A percentile compares a stretch with the other conserved stretches of the same genome.
phyloP scores from a whole-genome alignment of 2,888 invertebrate species.

The Peribatodes rhomboidaria region DNA sequence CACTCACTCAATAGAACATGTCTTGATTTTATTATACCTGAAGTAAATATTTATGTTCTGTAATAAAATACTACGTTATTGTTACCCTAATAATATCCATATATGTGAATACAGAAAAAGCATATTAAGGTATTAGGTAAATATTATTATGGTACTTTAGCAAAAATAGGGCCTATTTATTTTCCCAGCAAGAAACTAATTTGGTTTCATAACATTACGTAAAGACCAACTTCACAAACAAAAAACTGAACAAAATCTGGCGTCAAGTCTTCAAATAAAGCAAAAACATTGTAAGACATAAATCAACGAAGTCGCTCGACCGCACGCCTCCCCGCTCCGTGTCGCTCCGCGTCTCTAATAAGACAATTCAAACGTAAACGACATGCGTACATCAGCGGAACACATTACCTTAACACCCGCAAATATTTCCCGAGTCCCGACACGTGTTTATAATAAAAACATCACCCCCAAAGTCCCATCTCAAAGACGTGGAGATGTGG shows the following conservation, averaged over 20 bases:
- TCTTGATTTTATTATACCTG: too few species aligned
- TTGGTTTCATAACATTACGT: not conserved
- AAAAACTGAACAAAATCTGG: constrained; percentile 12
- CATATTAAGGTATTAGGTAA: too few species aligned
- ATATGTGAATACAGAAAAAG: too few species aligned
- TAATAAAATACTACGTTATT: too few species aligned
- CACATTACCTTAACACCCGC: constrained; percentile 70
- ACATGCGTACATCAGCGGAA: constrained; percentile 65
- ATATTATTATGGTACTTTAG: too few species aligned
- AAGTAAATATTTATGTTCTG: too few species aligned
- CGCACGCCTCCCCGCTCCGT: constrained; percentile 31
- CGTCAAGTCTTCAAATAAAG: constrained; percentile 40
- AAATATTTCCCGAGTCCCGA: constrained; percentile 73
- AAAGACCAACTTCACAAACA: constrained; percentile 6
- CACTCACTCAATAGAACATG: too few species aligned
- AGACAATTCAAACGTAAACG: constrained; percentile 66
- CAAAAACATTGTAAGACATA: constrained; percentile 41
- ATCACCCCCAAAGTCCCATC: constrained; percentile 63
- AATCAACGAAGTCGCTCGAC: constrained; percentile 40
- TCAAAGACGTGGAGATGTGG: constrained; percentile 49
- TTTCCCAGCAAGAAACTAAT: not conserved
- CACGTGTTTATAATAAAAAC: constrained; percentile 84
- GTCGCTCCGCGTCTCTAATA: constrained; percentile 52
- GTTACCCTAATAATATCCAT: too few species aligned
- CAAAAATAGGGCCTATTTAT: too few species aligned